Base-by-base conservation (phyloP, 2,888 invertebrate species). In the Tridacna gigas region DNA sequence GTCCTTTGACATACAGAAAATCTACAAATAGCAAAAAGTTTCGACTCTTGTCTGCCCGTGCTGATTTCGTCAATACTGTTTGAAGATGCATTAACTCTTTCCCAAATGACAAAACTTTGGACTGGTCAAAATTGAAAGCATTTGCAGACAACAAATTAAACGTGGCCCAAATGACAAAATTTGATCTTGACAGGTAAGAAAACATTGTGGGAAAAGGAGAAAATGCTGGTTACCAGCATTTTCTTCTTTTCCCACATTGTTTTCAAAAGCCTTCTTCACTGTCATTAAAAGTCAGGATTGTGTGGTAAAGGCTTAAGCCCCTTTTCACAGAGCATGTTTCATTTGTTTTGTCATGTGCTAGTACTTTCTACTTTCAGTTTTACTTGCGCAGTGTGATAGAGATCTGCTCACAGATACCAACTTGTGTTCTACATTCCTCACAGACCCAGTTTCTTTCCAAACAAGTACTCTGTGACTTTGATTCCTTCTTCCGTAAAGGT, bases 401-500 rank as follows among this genome's bases (percentile, higher is more conserved):
- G 56, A 89, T 94, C 26, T 92, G 93, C 63, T 86, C 86, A 82
- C 86, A 90, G 67, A 89, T 91, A 48, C 90, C 90, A 45, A 78
- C 85, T n/a, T 93, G 92, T 80, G 89, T 90, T 7, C 91, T 94
- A 3, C 93, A 94, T 78, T 89, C 91, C 5, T 86, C 90, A 22
- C 83, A 90, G 51, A 91, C 89, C 76, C 87, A 88, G 67, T 88
- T 91, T 78, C 89, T 93, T 71, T 91, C 92, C 45, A 93, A 93
- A 79, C 93, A 93, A 77, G 88, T 91, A n/a, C 86, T 94, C 45
- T 91, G 91, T 86, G 92, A 93, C 15, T 94, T 93, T 90, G 92
- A 93, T 67, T 89, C 92, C 0, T 94, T 94, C 88, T 94, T 94
- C 88, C 91, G 91, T 75, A 91, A 93, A 84, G 94, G 94, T 1